phyloP scores from a whole-genome alignment of 1,140 invertebrate genomes.

The Rhizoglyphus robini region DNA sequence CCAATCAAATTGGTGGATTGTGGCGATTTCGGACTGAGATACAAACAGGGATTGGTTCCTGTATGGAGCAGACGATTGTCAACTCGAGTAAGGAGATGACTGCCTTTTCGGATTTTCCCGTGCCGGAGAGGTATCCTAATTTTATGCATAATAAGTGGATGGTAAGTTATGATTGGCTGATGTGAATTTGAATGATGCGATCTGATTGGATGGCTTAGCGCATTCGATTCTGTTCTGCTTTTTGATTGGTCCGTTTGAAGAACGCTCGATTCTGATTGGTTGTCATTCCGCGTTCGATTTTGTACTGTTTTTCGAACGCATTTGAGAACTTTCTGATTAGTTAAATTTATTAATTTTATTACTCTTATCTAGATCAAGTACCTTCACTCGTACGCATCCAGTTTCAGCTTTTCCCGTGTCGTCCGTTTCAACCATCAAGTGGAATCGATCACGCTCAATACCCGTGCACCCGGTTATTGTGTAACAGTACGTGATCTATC shows the following conservation, averaged over 20 bases:
- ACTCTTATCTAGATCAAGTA: too few species aligned
- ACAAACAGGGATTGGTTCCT: slow-evolving; percentile 25
- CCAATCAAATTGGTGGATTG: slow-evolving; percentile 37
- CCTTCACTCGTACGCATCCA: too few species aligned
- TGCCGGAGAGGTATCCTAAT: slow-evolving; percentile 33
- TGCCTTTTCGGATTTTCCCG: slow-evolving; percentile 34
- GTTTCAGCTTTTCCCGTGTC: neutral
- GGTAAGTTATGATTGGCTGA: neutral
- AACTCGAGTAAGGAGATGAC: slow-evolving; percentile 25
- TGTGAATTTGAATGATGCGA: too few species aligned
- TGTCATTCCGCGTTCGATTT: neutral
- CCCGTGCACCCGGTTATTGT: neutral
- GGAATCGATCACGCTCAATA: neutral
- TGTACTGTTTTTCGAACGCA: neutral
- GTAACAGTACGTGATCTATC: neutral
- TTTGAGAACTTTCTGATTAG: too few species aligned
- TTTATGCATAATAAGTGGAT: slow-evolving; percentile 34
- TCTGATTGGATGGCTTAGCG: too few species aligned
- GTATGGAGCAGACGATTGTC: slow-evolving; percentile 27
- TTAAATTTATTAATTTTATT: too few species aligned
- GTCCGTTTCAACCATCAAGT: too few species aligned
- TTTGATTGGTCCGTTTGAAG: neutral
- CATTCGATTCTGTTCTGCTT: too few species aligned
- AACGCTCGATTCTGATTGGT: neutral
- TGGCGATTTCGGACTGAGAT: slow-evolving; percentile 36